Conservation (phyloP, 2,797 vertebrate species). For the Tachyglossus aculeatus region DNA sequence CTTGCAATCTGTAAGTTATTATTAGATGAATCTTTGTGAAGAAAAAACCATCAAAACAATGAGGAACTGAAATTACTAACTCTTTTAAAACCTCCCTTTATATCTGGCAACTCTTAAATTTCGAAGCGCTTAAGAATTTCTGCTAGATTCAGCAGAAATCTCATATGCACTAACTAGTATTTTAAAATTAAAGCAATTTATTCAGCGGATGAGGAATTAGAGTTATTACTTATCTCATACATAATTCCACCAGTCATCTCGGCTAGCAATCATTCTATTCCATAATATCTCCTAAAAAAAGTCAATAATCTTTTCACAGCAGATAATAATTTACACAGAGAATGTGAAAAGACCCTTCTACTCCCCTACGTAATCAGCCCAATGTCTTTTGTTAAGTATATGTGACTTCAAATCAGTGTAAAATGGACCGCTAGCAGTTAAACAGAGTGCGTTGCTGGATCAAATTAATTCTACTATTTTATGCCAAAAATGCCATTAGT, state of each 20-base stretch:
- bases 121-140: slow-evolving; percentile 68
- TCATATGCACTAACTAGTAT: slow-evolving; percentile 49
- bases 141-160: slow-evolving; percentile 74
- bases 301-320: slow-evolving; percentile 80
- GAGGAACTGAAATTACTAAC: not conserved
- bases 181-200: slow-evolving; percentile 77
- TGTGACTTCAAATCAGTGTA: slow-evolving; percentile 76
- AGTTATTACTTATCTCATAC: slow-evolving; percentile 80
- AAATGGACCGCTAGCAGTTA: slow-evolving; percentile 67
- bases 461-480: slow-evolving; percentile 78
- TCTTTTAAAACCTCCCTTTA: slow-evolving; percentile 6
- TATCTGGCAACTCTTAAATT: slow-evolving; percentile 74
- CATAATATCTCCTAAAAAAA: slow-evolving; percentile 68
- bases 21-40: not conserved
- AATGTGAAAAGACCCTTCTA: slow-evolving; percentile 60
- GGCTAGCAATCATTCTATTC: slow-evolving; percentile 67
- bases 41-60: not conserved
- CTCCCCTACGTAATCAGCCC: slow-evolving; percentile 58
- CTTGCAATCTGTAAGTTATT: not conserved
- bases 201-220: slow-evolving; percentile 71
- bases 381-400: slow-evolving; percentile 75
- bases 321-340: slow-evolving; percentile 75
- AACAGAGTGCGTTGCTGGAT: slow-evolving; percentile 77
- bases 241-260: slow-evolving; percentile 72
- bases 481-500: slow-evolving; percentile 81